Conservation (phyloP, 2,888 invertebrate species). For the Syritta pipiens region DNA sequence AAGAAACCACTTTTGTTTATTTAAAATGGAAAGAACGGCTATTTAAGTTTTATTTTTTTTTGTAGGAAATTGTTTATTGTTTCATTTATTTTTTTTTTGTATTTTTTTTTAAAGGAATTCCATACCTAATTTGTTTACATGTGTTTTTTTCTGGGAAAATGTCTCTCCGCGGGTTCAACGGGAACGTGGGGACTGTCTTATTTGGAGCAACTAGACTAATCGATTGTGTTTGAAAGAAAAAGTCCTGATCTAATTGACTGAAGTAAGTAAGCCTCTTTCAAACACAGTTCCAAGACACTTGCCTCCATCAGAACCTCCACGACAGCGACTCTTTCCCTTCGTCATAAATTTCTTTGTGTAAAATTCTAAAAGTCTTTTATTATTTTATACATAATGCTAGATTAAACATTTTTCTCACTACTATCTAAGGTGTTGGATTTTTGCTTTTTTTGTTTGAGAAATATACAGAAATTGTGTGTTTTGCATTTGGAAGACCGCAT, state of each 20-base stretch:
- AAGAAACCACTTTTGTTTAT: slow-evolving; percentile 50
- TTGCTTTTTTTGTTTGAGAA: slow-evolving; percentile 23
- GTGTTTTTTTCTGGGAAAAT: too few species aligned
- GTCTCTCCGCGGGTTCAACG: too few species aligned
- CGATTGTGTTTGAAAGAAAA: too few species aligned
- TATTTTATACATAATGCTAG: slow-evolving; percentile 17
- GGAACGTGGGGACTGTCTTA: too few species aligned
- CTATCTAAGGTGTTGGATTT: slow-evolving; percentile 21
- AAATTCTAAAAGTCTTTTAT: slow-evolving; percentile 57
- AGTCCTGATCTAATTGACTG: too few species aligned
- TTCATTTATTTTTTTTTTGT: slow-evolving; percentile 21
- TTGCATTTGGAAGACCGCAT: slow-evolving; percentile 56
- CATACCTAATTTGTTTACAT: slow-evolving; percentile 41
- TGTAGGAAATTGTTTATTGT: slow-evolving; percentile 54
- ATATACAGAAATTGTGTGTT: slow-evolving; percentile 22
- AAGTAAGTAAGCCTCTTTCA: too few species aligned
- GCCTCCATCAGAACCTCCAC: too few species aligned
- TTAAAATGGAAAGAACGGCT: not conserved
- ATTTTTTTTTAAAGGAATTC: slow-evolving; percentile 56
- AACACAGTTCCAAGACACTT: too few species aligned
- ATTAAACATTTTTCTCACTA: slow-evolving; percentile 39
- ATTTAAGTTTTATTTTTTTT: not conserved
- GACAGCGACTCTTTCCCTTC: too few species aligned
- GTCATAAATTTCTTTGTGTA: slow-evolving; percentile 53
- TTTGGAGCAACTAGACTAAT: too few species aligned